phyloP scores from a whole-genome alignment of 2,797 vertebrate species.

The Linurgus olivaceus region DNA sequence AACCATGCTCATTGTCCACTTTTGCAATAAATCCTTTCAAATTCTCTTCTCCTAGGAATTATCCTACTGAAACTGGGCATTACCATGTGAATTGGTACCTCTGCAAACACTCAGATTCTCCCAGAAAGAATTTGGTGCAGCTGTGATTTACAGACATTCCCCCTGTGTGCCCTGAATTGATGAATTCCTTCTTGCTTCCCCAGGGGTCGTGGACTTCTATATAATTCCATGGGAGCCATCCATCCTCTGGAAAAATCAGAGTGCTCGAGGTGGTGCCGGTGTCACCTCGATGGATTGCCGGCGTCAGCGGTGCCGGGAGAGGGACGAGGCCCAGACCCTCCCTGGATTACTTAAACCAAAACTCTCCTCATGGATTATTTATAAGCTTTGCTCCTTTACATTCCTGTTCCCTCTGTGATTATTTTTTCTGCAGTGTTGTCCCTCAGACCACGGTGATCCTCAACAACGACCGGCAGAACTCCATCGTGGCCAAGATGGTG shows the following conservation, averaged over 20 bases:
- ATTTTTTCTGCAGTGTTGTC: slow-evolving; percentile 84
- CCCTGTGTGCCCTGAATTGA: neutral
- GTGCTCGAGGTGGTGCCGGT: neutral
- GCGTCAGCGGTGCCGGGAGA: neutral
- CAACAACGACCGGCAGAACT: slow-evolving; percentile 86
- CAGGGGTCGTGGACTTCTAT: neutral
- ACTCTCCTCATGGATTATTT: neutral
- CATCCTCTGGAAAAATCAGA: neutral
- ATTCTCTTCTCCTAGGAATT: neutral
- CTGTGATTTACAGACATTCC: neutral
- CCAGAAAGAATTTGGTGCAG: neutral
- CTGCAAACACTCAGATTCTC: neutral
- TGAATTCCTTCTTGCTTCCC: neutral
- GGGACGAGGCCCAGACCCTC: neutral
- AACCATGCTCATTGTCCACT: neutral
- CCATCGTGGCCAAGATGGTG: slow-evolving; percentile 82
- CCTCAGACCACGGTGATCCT: slow-evolving; percentile 98
- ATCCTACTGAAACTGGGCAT: neutral
- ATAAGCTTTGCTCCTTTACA: neutral
- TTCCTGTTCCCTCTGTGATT: slow-evolving; percentile 51
- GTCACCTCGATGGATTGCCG: neutral
- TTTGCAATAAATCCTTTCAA: neutral
- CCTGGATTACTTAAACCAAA: neutral
- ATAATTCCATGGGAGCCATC: neutral
- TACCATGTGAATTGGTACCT: neutral